Conservation (phyloP, 2,888 invertebrate genomes). For the Penaeus monodon region DNA sequence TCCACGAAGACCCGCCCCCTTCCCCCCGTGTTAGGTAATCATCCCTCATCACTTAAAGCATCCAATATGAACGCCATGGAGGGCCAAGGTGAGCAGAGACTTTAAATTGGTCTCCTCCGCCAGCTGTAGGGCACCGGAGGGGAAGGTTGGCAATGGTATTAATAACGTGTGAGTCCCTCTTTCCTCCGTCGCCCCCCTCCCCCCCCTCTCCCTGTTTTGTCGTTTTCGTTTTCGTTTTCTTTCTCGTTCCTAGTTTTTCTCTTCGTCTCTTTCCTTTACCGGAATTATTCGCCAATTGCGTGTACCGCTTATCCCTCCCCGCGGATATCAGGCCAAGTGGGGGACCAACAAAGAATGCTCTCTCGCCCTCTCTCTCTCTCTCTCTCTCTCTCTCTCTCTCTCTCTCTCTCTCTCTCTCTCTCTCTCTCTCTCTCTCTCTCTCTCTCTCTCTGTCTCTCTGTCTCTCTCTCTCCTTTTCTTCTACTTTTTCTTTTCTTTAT, state of each 20-base stretch:
- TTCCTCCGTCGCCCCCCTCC: not conserved
- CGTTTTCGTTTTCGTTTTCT: too few species aligned
- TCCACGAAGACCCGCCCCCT: not conserved
- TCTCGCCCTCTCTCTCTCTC: too few species aligned
- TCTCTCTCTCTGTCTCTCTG: not conserved
- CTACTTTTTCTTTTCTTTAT: too few species aligned
- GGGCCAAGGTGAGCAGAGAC: not conserved
- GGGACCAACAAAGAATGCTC: too few species aligned
- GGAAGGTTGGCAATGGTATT: not conserved
- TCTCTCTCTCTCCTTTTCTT: too few species aligned
- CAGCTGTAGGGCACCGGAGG: not conserved
- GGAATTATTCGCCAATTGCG: too few species aligned
- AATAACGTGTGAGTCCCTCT: not conserved
- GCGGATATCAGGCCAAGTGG: too few species aligned
- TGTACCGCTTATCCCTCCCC: too few species aligned
- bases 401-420: constrained; percentile 11
- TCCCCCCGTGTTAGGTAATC: not conserved
- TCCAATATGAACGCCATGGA: too few species aligned
- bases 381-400: too few species aligned
- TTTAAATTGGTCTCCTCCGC: not conserved
- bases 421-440: constrained; percentile 34
- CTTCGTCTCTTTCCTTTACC: too few species aligned
- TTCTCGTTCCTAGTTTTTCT: not conserved
- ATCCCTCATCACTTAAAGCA: too few species aligned
- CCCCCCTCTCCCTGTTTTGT: not conserved